phyloP scores from a whole-genome alignment of 2,113 vertebrate genomes.

The Mobula birostris region DNA sequence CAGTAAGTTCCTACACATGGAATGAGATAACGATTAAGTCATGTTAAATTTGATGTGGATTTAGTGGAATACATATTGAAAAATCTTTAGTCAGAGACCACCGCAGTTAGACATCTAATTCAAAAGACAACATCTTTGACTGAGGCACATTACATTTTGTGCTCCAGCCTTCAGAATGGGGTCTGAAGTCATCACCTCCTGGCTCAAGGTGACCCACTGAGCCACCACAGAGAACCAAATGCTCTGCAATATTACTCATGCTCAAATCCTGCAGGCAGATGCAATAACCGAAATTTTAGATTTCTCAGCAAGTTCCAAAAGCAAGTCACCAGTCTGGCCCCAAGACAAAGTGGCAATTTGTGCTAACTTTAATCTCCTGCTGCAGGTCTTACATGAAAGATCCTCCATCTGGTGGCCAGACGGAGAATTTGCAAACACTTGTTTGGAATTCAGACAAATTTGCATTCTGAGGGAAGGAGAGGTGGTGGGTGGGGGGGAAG shows the following conservation, averaged over 20 bases:
- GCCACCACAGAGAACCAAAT: background rate
- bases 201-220: background rate
- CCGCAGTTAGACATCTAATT: background rate
- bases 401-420: conserved; percentile 28
- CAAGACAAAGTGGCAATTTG: background rate
- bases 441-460: background rate
- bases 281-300: background rate
- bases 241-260: background rate
- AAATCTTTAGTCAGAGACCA: no score
- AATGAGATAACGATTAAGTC: no score
- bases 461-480: no score
- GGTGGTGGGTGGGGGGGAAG: background rate
- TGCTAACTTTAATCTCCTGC: background rate
- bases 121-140: background rate
- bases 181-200: no score
- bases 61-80: background rate
- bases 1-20: no score
- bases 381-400: background rate
- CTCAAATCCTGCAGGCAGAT: background rate
- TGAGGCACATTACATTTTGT: background rate
- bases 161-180: background rate
- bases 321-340: background rate
- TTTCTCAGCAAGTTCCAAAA: background rate
- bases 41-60: no score
- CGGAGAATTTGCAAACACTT: background rate